phyloP scores from a whole-genome alignment of 2,113 vertebrate species.

The Nicator chloris region DNA sequence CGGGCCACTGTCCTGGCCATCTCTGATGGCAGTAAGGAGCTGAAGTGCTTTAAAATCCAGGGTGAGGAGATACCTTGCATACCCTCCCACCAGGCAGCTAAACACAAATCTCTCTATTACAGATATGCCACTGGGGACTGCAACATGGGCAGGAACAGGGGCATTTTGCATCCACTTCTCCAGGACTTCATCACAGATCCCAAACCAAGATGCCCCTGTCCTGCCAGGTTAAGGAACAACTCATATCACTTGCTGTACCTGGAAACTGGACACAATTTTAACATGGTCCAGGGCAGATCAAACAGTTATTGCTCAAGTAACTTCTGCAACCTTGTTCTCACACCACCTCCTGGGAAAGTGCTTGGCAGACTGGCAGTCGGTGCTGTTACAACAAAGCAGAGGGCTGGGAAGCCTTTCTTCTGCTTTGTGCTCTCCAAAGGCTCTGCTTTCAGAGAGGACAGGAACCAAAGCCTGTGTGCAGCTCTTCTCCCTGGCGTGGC shows the following conservation, averaged over 20 bases:
- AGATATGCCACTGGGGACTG: fast-evolving
- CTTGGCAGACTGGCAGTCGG: background rate
- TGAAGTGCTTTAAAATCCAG: background rate
- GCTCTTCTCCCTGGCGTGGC: background rate
- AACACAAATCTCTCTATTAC: background rate
- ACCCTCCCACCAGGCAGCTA: background rate
- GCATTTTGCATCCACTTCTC: background rate
- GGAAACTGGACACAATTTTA: background rate
- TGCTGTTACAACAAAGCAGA: background rate
- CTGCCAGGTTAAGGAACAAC: background rate
- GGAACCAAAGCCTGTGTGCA: background rate
- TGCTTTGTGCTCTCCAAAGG: background rate
- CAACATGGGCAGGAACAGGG: background rate
- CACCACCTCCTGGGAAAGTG: background rate
- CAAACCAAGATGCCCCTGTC: background rate
- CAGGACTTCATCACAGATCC: background rate
- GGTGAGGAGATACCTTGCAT: background rate
- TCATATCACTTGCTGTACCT: background rate
- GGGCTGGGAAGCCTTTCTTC: background rate
- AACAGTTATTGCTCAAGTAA: background rate
- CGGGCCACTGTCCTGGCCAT: background rate
- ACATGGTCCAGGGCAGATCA: background rate
- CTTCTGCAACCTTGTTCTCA: background rate
- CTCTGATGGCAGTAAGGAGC: background rate
- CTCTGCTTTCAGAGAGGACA: background rate